These are phyloP conservation scores for Diprion similis DNA, from an alignment of 1,140 invertebrate species.

Conservation along the genomic window DNA sequence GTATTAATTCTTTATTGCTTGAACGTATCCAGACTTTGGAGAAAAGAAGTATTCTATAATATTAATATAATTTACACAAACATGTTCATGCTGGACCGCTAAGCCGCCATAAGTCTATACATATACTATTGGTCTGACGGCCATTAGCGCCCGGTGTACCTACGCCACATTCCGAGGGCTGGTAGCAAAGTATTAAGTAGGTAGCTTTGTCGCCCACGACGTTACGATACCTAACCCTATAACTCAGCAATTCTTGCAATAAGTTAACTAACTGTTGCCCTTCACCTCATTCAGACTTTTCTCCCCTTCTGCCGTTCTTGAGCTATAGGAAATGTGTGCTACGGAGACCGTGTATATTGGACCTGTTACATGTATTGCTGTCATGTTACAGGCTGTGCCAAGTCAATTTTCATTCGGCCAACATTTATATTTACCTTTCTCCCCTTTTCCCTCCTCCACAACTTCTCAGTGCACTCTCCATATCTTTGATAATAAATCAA, in stretches of 20 bases:
- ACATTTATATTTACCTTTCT: too few relatives aligned
- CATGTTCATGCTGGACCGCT: too few relatives aligned
- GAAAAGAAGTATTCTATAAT: too few relatives aligned
- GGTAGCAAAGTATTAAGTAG: background rate
- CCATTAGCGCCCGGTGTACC: background rate
- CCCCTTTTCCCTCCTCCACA: too few relatives aligned
- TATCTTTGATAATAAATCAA: too few relatives aligned
- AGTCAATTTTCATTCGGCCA: too few relatives aligned
- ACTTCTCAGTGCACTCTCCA: too few relatives aligned
- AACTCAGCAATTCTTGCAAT: background rate
- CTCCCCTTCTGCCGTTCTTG: background rate
- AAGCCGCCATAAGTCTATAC: too few relatives aligned
- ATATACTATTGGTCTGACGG: background rate
- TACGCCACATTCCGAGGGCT: background rate
- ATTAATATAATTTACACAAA: too few relatives aligned
- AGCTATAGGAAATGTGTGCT: background rate
- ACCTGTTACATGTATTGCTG: background rate
- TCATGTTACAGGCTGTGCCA: background rate
- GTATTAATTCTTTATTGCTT: too few relatives aligned
- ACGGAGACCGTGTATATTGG: background rate
- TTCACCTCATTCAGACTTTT: background rate
- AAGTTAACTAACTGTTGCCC: background rate
- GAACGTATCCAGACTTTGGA: too few relatives aligned
- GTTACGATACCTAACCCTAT: background rate
- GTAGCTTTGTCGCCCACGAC: background rate